Conservation (phyloP, 2,888 invertebrate genomes). For the Lingula anatina region DNA sequence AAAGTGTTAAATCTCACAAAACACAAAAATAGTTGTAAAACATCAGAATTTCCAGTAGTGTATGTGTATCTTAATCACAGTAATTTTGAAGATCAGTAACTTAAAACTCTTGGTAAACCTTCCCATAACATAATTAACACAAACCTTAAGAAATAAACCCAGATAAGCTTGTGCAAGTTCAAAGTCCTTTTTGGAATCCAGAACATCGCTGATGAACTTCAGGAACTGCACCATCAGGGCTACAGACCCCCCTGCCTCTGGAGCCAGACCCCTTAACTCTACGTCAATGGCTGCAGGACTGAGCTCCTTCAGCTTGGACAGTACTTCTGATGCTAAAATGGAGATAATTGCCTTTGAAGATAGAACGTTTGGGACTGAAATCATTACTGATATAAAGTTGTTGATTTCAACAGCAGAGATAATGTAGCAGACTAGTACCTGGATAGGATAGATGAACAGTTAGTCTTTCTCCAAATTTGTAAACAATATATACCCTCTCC, state of each 20-base stretch:
- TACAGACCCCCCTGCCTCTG: conserved; percentile 68
- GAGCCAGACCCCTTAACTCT: conserved; percentile 75
- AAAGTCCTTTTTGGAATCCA: conserved; percentile 74
- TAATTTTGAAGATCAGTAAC: neutral
- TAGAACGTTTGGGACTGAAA: neutral
- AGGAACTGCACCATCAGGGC: conserved; percentile 74
- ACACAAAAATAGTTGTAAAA: too few relatives aligned
- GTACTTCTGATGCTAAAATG: conserved; percentile 53
- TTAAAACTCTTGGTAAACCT: too few relatives aligned
- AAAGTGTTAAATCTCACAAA: neutral
- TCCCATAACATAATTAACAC: neutral
- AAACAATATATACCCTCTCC: too few relatives aligned
- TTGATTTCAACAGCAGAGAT: too few relatives aligned
- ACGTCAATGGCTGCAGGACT: conserved; percentile 82
- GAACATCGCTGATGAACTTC: conserved; percentile 65
- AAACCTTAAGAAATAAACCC: conserved; percentile 75
- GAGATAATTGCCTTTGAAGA: neutral
- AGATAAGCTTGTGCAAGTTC: conserved; percentile 88
- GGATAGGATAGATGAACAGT: too few relatives aligned
- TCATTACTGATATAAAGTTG: too few relatives aligned
- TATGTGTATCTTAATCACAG: too few relatives aligned
- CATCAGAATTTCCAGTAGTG: too few relatives aligned
- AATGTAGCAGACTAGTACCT: too few relatives aligned
- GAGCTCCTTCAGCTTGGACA: conserved; percentile 65
- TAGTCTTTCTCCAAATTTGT: too few relatives aligned